phyloP scores from a whole-genome alignment of 2,797 vertebrate species.

The Sebastes kiyomatsui region DNA sequence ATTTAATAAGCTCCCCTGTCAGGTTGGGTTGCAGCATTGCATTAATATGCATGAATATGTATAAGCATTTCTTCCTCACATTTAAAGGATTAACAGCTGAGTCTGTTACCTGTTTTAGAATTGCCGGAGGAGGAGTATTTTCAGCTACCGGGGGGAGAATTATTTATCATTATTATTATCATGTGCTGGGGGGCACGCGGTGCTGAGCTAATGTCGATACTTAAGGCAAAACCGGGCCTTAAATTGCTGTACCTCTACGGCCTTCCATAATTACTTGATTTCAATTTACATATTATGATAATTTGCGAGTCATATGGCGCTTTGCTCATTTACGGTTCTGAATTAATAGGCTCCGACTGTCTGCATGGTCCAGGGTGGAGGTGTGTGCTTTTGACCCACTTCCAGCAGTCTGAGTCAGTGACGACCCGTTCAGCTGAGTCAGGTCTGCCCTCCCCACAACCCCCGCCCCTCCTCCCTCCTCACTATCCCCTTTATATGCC shows the following conservation, averaged over 20 bases:
- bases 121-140: slow-evolving; percentile 58
- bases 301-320: slow-evolving; percentile 13
- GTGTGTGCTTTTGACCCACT: slow-evolving; percentile 53
- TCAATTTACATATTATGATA: slow-evolving; percentile 56
- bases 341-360: slow-evolving; percentile 36
- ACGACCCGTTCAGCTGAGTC: slow-evolving; percentile 58
- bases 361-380: slow-evolving; percentile 8
- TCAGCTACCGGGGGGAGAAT: slow-evolving; percentile 27
- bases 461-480: background rate
- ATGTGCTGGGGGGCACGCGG: slow-evolving; percentile 26
- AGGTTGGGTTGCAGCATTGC: slow-evolving; percentile 69
- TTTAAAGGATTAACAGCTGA: slow-evolving; percentile 75
- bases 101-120: slow-evolving; percentile 76
- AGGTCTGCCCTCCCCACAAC: slow-evolving; percentile 23
- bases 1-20: slow-evolving; percentile 82
- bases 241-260: slow-evolving; percentile 26
- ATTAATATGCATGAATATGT: slow-evolving; percentile 81
- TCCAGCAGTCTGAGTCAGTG: slow-evolving; percentile 38
- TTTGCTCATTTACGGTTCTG: slow-evolving; percentile 3
- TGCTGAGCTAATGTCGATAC: slow-evolving; percentile 43
- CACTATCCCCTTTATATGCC: slow-evolving; percentile 34
- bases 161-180: slow-evolving; percentile 65
- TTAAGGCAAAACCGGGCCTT: slow-evolving; percentile 38
- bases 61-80: slow-evolving; percentile 72
- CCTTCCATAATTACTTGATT: slow-evolving; percentile 47